Percentiles rank a stretch among this genome's conserved stretches.
These are phyloP conservation scores for Thelaira solivaga DNA, from an alignment of 2,888 invertebrate genomes.

Conservation along the genomic window DNA sequence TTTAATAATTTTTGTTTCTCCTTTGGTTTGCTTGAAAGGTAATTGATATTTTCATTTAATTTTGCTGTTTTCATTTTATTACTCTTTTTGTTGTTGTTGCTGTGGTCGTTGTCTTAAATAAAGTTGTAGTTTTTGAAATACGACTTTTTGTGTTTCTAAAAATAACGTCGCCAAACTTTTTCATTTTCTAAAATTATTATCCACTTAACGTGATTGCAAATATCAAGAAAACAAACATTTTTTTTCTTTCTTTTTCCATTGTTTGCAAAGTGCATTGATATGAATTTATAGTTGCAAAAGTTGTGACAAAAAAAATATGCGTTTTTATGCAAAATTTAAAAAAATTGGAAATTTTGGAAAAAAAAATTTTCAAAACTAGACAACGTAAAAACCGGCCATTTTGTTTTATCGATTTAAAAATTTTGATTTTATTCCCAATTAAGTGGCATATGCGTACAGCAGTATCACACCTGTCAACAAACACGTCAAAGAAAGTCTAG, in stretches of 20 bases:
- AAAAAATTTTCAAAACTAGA: too few relatives aligned
- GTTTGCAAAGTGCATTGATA: constrained; percentile 22
- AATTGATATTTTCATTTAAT: constrained; percentile 36
- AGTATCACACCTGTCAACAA: too few relatives aligned
- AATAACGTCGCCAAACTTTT: constrained; percentile 40
- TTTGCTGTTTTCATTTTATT: background rate
- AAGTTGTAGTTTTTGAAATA: constrained; percentile 33
- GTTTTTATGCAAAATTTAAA: too few relatives aligned
- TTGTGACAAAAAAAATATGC: too few relatives aligned
- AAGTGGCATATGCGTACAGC: too few relatives aligned
- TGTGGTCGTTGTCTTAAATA: background rate
- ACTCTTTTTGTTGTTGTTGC: background rate
- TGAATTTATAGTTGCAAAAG: too few relatives aligned
- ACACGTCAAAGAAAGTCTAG: too few relatives aligned
- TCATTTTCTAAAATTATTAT: constrained; percentile 25
- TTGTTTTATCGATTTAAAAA: too few relatives aligned
- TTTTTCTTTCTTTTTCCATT: constrained; percentile 1
- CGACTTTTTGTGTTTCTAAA: constrained; percentile 5
- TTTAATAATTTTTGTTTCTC: background rate
- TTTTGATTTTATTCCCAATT: too few relatives aligned
- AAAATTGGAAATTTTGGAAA: too few relatives aligned
- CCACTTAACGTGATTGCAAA: constrained; percentile 36
- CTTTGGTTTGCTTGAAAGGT: constrained; percentile 44
- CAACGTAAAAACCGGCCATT: too few relatives aligned
- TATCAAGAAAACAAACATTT: background rate